phyloP scores from a whole-genome alignment of 2,797 vertebrate species.

The Smutsia gigantea region DNA sequence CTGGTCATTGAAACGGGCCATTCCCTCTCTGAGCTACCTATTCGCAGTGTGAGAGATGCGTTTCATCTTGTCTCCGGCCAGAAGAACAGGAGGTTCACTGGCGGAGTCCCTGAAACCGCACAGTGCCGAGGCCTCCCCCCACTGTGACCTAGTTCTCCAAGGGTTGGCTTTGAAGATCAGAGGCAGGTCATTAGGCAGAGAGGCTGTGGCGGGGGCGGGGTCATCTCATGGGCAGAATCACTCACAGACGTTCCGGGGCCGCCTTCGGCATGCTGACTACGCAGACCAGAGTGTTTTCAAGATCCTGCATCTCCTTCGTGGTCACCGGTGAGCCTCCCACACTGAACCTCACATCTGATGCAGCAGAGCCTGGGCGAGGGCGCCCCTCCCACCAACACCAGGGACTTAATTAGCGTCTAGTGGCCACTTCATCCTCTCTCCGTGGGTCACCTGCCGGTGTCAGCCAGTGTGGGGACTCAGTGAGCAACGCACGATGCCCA shows the following conservation, averaged over 20 bases:
- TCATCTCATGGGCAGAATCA: constrained; percentile 57
- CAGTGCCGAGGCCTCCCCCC: constrained; percentile 52
- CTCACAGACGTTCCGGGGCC: constrained; percentile 60
- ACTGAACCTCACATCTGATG: not conserved
- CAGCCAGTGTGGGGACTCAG: not conserved
- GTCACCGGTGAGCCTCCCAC: accelerated
- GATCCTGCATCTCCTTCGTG: accelerated
- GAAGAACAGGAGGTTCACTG: constrained; percentile 70
- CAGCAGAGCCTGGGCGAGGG: not conserved
- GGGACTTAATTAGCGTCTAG: no score
- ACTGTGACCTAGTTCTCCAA: constrained; percentile 81
- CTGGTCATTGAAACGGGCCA: not conserved
- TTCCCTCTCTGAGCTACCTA: constrained; percentile 53
- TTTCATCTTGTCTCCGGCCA: constrained; percentile 57
- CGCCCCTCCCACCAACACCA: no score
- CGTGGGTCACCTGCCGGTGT: not conserved
- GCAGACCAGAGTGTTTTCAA: constrained; percentile 54
- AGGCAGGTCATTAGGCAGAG: constrained; percentile 82
- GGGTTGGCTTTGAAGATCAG: constrained; percentile 74
- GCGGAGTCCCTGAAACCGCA: constrained; percentile 68
- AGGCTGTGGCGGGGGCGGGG: constrained; percentile 75
- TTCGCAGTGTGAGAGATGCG: constrained; percentile 39
- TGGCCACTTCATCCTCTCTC: not conserved
- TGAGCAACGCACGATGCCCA: accelerated
- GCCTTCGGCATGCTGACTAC: constrained; percentile 67